Base-by-base conservation (phyloP, 1,140 invertebrate genomes). In the Zaprionus inermis region DNA sequence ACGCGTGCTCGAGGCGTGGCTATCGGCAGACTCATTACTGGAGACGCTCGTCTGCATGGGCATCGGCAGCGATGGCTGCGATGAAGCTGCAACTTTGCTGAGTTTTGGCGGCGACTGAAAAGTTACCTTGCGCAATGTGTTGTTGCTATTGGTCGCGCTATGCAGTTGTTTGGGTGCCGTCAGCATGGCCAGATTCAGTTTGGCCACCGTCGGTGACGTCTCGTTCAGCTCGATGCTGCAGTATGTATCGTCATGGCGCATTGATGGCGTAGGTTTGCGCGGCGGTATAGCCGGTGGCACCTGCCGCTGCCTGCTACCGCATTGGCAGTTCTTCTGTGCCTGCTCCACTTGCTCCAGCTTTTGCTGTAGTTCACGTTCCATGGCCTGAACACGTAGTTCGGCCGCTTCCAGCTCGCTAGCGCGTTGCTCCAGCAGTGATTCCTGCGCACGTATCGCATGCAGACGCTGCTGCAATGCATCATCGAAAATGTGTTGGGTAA, bases 141-240 rank as follows among this genome's bases (percentile, higher is more conserved):
- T 55, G 51, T 7, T 32, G 24, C 11, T 30, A 28, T 18, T 57
- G 18, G 54, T 79, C 16, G 5, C 22, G 4, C 18, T 46, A 11
- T 70, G 76, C 60, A 81, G 56, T 5, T 76, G 75, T 57, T 91
- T 91, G 12, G 86, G 75, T 4, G 83, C 85, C 30, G 83, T 76
- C 11, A 91, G 36, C n/a, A 72, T 16, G 7, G 88, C 90, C 56
- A 92, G 61, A 72, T 91, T 85, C n/a, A 92, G 41, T 20, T 92
- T 92, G 16, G 91, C 91, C 58, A 92, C 84, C 14, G 91, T 92
- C 0, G 91, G 91, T 12, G 78, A 89, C 0, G 91, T 83, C 10
- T 92, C 91, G 30, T 90, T 91, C 14, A 82, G 76, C 61, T 92
- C 91, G 22, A 92, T 92, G n/a, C 76, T 80, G 69, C 90, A 91